Percentiles rank a stretch among this genome's conserved stretches.
Evolutionary conservation across 92 coral and sea anemone genomes (phyloP).

Genomic region (Umimayanthus chanpuru): DNA sequence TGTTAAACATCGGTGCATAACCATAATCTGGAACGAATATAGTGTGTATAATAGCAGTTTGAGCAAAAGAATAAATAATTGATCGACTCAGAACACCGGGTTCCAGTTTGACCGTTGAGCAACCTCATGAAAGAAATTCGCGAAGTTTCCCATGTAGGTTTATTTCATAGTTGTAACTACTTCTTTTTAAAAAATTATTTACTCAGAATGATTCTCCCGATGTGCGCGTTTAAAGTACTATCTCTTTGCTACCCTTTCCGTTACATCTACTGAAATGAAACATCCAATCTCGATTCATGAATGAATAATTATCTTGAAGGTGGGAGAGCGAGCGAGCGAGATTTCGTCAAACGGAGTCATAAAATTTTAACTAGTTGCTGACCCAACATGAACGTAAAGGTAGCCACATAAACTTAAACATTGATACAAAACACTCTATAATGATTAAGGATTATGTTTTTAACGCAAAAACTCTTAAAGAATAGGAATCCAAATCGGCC

Average conservation of each 20-base stretch:
- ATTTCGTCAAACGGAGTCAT: background rate
- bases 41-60: too few species aligned
- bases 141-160: too few species aligned
- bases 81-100: too few species aligned
- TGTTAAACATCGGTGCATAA: too few species aligned
- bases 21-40: too few species aligned
- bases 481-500: background rate
- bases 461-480: background rate
- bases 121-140: too few species aligned
- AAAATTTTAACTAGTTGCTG: conserved; percentile 19
- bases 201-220: background rate
- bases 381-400: background rate
- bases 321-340: background rate
- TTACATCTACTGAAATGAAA: background rate
- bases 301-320: conserved; percentile 11
- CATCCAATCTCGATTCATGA: background rate
- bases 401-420: background rate
- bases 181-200: too few species aligned
- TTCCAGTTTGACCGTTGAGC: too few species aligned
- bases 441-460: too few species aligned
- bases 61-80: too few species aligned
- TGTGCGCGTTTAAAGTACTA: too few species aligned
- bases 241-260: background rate
- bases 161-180: too few species aligned
- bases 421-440: background rate